phyloP scores from a whole-genome alignment of 2,888 invertebrate genomes.

The Sipunculus nudus region DNA sequence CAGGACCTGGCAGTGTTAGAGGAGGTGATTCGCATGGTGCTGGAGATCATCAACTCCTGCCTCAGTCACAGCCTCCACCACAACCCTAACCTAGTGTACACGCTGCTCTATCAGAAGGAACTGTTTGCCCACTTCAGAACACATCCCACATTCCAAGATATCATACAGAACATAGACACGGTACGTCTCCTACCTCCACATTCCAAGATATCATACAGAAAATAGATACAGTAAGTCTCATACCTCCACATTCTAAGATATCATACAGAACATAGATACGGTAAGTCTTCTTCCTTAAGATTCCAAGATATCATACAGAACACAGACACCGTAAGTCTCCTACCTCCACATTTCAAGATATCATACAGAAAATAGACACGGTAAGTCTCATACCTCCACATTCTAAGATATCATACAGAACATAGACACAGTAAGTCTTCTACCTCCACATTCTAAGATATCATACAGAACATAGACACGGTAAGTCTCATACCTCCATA shows the following conservation, averaged over 20 bases:
- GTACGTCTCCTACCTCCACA: conserved; percentile 75
- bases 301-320: conserved; percentile 93
- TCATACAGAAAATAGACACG: no score
- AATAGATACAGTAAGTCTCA: conserved; percentile 87
- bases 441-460: no score
- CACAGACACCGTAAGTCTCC: conserved; percentile 87
- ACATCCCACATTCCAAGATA: conserved; percentile 88
- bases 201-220: conserved; percentile 93
- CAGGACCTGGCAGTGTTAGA: conserved; percentile 83
- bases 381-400: no score
- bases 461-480: no score
- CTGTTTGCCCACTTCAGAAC: conserved; percentile 81
- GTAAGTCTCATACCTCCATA: no score
- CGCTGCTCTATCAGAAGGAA: conserved; percentile 87
- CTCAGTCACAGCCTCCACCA: conserved; percentile 86
- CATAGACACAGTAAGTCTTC: no score
- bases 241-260: conserved; percentile 86
- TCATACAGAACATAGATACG: conserved; percentile 94
- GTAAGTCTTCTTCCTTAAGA: no score
- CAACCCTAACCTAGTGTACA: conserved; percentile 93
- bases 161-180: conserved; percentile 94
- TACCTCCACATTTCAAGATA: no score
- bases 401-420: no score
- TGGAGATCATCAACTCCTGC: conserved; percentile 97
- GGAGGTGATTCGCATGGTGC: conserved; percentile 93